Percentiles rank a stretch among this genome's conserved stretches.
These are phyloP conservation scores for Polyommatus icarus DNA, from an alignment of 2,888 invertebrate species.

Conservation along the genomic window DNA sequence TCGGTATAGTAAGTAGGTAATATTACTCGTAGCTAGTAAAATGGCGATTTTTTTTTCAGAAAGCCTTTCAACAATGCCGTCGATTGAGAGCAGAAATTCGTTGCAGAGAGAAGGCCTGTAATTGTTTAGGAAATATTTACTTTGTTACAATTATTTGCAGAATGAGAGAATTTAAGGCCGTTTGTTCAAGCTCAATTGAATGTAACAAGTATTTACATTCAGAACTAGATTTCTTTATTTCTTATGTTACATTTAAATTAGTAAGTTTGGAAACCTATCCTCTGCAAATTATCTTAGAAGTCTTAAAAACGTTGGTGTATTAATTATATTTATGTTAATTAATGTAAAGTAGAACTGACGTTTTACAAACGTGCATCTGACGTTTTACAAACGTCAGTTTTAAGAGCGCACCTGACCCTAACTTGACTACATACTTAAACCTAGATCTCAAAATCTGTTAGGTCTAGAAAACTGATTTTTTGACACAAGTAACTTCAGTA, in stretches of 20 bases:
- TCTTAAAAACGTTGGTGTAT: too few relatives aligned
- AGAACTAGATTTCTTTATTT: not conserved
- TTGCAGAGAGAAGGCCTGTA: not conserved
- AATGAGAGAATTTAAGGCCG: not conserved
- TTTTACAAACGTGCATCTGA: too few relatives aligned
- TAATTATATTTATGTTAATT: too few relatives aligned
- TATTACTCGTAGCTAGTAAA: not conserved
- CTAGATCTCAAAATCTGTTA: too few relatives aligned
- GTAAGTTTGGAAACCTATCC: not conserved
- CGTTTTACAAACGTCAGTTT: too few relatives aligned
- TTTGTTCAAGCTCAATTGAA: not conserved
- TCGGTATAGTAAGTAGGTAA: too few relatives aligned
- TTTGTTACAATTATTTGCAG: not conserved
- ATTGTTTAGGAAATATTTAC: constrained; percentile 17
- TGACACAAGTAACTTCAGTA: too few relatives aligned
- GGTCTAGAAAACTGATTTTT: too few relatives aligned
- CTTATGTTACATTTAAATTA: not conserved
- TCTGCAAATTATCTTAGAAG: too few relatives aligned
- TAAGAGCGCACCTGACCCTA: too few relatives aligned
- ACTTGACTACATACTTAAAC: too few relatives aligned
- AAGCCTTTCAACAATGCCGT: not conserved
- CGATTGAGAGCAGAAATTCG: not conserved
- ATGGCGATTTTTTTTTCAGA: not conserved
- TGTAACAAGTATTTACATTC: not conserved
- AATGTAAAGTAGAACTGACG: too few relatives aligned